Evolutionary conservation across 2,113 vertebrate species (phyloP).

Genomic region (Thymallus thymallus): DNA sequence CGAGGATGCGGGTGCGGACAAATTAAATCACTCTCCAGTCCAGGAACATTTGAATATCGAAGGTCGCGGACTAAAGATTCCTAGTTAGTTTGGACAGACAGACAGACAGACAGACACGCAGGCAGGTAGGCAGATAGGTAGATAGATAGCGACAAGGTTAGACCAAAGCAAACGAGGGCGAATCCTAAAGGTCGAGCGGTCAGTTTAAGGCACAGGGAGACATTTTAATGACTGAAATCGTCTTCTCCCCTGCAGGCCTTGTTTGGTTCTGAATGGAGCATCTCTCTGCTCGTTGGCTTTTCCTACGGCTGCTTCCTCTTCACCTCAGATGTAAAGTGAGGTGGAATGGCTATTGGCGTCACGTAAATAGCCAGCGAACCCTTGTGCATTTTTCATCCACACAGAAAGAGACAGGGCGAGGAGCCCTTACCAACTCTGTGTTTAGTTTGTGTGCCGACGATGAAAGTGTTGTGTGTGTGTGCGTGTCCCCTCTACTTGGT

Average conservation of each 20-base stretch:
- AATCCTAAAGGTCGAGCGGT: background rate
- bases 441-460: too few species aligned
- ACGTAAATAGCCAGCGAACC: slow-evolving; percentile 33
- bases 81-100: background rate
- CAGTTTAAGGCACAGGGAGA: background rate
- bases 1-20: background rate
- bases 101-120: too few species aligned
- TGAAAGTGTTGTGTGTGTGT: too few species aligned
- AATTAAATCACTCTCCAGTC: background rate
- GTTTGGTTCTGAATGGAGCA: background rate
- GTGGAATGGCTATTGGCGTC: slow-evolving; percentile 23
- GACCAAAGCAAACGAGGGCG: background rate
- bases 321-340: slow-evolving; percentile 28
- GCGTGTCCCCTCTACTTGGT: slow-evolving; percentile 3
- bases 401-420: slow-evolving; percentile 1
- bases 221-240: background rate
- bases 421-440: too few species aligned
- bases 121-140: too few species aligned
- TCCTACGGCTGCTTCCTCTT: background rate
- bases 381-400: slow-evolving; percentile 33
- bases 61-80: background rate
- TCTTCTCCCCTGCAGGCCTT: background rate
- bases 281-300: background rate
- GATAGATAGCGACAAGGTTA: too few species aligned
- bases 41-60: background rate